A percentile compares a stretch with the other conserved stretches of the same genome.
Conservation (phyloP, 2,113 vertebrate genomes). For the Pandion haliaetus region DNA sequence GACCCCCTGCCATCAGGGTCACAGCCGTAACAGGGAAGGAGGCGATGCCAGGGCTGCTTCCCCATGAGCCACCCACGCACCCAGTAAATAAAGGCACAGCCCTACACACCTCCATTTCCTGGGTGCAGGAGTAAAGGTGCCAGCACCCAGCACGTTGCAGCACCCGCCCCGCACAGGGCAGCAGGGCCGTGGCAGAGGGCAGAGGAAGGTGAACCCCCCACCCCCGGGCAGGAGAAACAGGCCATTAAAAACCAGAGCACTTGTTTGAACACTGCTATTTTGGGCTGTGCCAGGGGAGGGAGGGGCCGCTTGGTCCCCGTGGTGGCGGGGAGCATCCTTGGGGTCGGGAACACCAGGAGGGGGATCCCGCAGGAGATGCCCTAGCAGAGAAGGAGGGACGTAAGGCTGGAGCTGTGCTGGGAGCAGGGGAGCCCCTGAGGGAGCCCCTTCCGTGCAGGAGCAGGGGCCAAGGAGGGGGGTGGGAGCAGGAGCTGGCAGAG, state of each 20-base stretch:
- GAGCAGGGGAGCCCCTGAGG: neutral
- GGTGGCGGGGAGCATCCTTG: neutral
- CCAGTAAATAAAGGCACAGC: neutral
- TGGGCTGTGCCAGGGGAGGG: neutral
- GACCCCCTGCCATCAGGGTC: neutral
- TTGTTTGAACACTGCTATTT: constrained; percentile 45
- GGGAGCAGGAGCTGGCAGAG: constrained; percentile 24
- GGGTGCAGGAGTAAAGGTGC: neutral
- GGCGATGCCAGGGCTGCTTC: neutral
- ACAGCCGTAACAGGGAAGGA: neutral
- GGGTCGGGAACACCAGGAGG: neutral
- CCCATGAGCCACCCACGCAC: neutral
- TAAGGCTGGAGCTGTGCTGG: neutral
- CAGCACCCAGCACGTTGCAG: rapidly evolving
- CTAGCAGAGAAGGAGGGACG: neutral
- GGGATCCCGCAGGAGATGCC: neutral
- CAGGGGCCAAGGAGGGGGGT: neutral
- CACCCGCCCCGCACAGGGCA: neutral
- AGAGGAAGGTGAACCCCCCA: constrained; percentile 24
- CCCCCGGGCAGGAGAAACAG: neutral
- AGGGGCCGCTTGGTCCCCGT: neutral
- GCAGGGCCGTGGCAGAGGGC: neutral
- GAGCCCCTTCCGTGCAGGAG: neutral
- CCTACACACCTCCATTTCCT: neutral
- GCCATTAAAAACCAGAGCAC: constrained; percentile 51